These are phyloP conservation scores for Micrasema longulum DNA, from an alignment of 1,140 invertebrate species.

Conservation along the genomic window DNA sequence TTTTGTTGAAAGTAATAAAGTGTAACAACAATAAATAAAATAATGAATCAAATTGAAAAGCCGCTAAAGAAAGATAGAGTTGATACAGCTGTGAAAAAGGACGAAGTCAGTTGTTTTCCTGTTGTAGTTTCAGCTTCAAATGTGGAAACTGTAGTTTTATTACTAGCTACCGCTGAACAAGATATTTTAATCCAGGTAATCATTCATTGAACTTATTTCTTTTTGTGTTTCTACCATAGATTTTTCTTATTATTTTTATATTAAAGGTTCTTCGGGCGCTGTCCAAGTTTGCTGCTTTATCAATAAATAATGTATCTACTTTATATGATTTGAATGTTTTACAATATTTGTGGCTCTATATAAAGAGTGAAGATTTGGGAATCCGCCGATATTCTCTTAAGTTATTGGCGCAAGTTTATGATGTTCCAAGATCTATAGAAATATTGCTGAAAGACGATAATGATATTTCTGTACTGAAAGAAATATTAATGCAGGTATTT, in stretches of 20 bases:
- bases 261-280: conserved; percentile 30
- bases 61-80: conserved; percentile 36
- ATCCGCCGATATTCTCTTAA: conserved; percentile 29
- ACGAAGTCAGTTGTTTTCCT: conserved; percentile 41
- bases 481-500: conserved; percentile 17
- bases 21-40: background rate
- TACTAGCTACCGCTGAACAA: conserved; percentile 41
- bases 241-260: no score
- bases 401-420: conserved; percentile 26
- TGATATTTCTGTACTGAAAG: background rate
- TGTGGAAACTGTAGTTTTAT: conserved; percentile 45
- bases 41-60: conserved; percentile 34
- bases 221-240: background rate
- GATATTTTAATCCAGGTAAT: conserved; percentile 32
- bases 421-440: conserved; percentile 21
- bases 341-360: background rate
- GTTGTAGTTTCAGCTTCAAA: conserved; percentile 42
- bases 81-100: conserved; percentile 29
- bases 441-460: conserved; percentile 20
- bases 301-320: conserved; percentile 9
- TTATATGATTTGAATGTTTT: conserved; percentile 19
- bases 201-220: background rate
- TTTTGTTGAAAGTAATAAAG: no score
- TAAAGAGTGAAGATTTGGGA: conserved; percentile 6
- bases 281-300: conserved; percentile 31